Percentiles rank a stretch among this genome's conserved stretches.
Conservation (phyloP, 2,113 vertebrate genomes). For the Noturus placidus region DNA sequence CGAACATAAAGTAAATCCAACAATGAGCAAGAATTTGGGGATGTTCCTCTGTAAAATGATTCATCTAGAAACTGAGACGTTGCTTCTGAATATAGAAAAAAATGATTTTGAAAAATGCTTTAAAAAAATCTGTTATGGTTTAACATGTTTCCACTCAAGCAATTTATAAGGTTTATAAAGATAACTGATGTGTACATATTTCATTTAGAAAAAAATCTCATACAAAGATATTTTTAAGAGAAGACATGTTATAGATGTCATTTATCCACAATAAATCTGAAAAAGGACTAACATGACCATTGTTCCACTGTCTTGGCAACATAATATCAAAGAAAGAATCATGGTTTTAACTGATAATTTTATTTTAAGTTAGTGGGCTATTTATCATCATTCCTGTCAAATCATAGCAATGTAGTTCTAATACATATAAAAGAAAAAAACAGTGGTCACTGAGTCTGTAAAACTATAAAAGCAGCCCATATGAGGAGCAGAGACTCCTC, state of each 20-base stretch:
- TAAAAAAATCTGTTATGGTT: not conserved
- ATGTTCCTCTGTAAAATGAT: not conserved
- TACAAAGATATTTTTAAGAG: no score
- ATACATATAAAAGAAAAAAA: not conserved
- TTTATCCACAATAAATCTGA: not conserved
- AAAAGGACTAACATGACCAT: not conserved
- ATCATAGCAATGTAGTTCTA: not conserved
- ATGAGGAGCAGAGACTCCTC: not conserved
- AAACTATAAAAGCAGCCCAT: constrained; percentile 1
- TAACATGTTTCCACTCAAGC: not conserved
- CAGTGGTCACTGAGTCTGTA: not conserved
- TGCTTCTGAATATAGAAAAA: not conserved
- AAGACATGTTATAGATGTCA: not conserved
- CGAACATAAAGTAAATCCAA: not conserved
- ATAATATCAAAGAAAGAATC: not conserved
- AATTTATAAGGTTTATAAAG: not conserved
- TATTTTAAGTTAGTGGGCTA: not conserved
- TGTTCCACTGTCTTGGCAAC: not conserved
- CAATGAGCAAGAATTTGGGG: not conserved
- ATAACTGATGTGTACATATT: no score
- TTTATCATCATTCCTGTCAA: not conserved
- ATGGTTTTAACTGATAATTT: not conserved
- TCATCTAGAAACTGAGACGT: not conserved
- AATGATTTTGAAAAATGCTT: not conserved
- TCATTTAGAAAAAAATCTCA: no score